Percentiles rank a stretch among this genome's conserved stretches.
Evolutionary conservation across 1,140 invertebrate genomes (phyloP).

Genomic region (Drosophila saltans): DNA sequence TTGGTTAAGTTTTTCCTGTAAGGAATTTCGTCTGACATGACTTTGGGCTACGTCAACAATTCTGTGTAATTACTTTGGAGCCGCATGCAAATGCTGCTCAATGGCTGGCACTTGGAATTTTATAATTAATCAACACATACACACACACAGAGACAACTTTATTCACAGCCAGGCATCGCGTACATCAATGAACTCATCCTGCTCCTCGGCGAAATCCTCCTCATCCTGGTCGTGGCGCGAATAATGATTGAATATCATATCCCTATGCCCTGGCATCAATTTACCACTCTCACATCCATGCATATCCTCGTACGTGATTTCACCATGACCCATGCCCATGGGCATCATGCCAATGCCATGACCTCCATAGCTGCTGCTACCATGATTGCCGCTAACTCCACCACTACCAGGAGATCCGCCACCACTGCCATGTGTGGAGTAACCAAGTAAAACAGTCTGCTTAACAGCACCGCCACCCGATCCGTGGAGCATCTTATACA

Average conservation of each 20-base stretch:
- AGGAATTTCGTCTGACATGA: conserved; percentile 46
- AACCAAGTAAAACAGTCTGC: conserved; percentile 70
- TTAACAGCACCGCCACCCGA: conserved; percentile 47
- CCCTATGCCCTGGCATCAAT: conserved; percentile 58
- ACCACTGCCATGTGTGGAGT: conserved; percentile 25
- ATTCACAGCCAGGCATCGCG: conserved; percentile 75
- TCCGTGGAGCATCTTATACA: conserved; percentile 69
- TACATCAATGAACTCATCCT: conserved; percentile 76
- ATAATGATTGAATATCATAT: conserved; percentile 80
- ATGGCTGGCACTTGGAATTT: conserved; percentile 56
- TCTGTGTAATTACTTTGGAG: conserved; percentile 60
- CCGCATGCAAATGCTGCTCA: conserved; percentile 48
- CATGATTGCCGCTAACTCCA: conserved; percentile 18
- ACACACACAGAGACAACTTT: conserved; percentile 48
- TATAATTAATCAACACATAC: conserved; percentile 74
- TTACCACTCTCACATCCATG: conserved; percentile 72
- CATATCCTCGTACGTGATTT: conserved; percentile 75
- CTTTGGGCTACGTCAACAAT: conserved; percentile 58
- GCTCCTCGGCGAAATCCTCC: conserved; percentile 65
- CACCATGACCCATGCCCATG: conserved; percentile 54
- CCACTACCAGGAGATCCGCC: conserved; percentile 10
- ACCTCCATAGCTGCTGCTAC: conserved; percentile 22
- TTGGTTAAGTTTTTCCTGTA: conserved; percentile 23
- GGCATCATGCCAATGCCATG: conserved; percentile 31
- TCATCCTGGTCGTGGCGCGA: conserved; percentile 64